Evolutionary conservation across 2,888 invertebrate species (phyloP).

Genomic region (Horisme vitalbata): DNA sequence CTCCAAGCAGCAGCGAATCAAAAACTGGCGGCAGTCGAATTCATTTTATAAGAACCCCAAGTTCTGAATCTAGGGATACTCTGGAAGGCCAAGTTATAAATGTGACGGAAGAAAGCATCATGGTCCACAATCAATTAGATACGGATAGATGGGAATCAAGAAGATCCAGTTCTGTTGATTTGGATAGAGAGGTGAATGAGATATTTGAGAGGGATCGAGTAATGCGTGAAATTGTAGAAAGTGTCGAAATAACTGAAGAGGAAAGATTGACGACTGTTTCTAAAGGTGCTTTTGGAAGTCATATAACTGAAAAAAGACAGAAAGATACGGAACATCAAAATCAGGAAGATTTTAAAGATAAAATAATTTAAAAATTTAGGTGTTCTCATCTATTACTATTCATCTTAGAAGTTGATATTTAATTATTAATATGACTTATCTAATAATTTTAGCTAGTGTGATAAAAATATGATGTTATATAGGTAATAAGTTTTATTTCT

Average conservation of each 20-base stretch:
- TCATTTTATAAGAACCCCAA: slow-evolving; percentile 46
- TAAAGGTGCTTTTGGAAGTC: slow-evolving; percentile 56
- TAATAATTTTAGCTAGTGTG: no score
- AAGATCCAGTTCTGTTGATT: slow-evolving; percentile 67
- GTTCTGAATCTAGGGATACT: slow-evolving; percentile 56
- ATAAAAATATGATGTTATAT: no score
- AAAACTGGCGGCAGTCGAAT: slow-evolving; percentile 45
- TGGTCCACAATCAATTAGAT: slow-evolving; percentile 56
- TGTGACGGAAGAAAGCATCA: slow-evolving; percentile 59
- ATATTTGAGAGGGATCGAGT: slow-evolving; percentile 64
- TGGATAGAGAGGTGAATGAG: slow-evolving; percentile 69
- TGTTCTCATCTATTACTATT: no score
- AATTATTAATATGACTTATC: no score
- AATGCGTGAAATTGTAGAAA: slow-evolving; percentile 39
- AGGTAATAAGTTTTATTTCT: no score
- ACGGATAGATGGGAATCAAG: slow-evolving; percentile 50
- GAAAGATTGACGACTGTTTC: slow-evolving; percentile 46
- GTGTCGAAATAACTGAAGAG: slow-evolving; percentile 40
- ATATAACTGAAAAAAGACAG: slow-evolving; percentile 28
- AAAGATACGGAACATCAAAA: not conserved
- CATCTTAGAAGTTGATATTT: no score
- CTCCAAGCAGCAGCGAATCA: slow-evolving; percentile 34
- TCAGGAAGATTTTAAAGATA: not conserved
- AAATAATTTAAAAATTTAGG: not conserved
- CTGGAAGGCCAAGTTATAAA: slow-evolving; percentile 64